Evolutionary conservation across 92 coral and sea anemone genomes (phyloP).

Genomic region (Phymanthus crucifer): DNA sequence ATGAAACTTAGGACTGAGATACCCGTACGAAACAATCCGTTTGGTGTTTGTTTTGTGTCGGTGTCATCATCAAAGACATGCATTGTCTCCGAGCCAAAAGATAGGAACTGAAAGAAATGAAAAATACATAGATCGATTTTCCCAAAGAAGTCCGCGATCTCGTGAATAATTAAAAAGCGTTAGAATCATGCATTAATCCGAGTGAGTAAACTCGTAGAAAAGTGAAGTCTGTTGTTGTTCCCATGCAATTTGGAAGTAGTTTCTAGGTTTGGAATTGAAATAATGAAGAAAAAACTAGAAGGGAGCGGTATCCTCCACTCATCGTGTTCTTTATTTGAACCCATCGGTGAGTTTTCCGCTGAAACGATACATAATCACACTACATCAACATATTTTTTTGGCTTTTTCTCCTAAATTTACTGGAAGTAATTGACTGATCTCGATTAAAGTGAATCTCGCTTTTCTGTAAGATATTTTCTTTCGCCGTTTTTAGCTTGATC

Average conservation of each 20-base stretch:
- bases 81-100: background rate
- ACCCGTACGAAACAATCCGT: background rate
- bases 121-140: background rate
- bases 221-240: background rate
- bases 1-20: background rate
- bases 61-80: background rate
- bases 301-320: too few species aligned
- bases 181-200: background rate
- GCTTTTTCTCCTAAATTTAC: too few species aligned
- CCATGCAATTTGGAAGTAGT: background rate
- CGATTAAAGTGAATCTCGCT: too few species aligned
- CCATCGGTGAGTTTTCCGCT: background rate
- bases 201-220: background rate
- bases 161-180: constrained; percentile 15
- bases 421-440: too few species aligned
- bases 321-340: too few species aligned
- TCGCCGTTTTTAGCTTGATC: background rate
- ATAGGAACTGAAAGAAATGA: background rate
- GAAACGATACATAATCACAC: too few species aligned
- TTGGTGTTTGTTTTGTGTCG: background rate
- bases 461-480: too few species aligned
- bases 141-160: constrained; percentile 21
- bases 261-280: too few species aligned
- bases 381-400: too few species aligned
- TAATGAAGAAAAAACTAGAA: too few species aligned